phyloP scores from a whole-genome alignment of 1,140 invertebrate species.

The Ditylenchus dipsaci region DNA sequence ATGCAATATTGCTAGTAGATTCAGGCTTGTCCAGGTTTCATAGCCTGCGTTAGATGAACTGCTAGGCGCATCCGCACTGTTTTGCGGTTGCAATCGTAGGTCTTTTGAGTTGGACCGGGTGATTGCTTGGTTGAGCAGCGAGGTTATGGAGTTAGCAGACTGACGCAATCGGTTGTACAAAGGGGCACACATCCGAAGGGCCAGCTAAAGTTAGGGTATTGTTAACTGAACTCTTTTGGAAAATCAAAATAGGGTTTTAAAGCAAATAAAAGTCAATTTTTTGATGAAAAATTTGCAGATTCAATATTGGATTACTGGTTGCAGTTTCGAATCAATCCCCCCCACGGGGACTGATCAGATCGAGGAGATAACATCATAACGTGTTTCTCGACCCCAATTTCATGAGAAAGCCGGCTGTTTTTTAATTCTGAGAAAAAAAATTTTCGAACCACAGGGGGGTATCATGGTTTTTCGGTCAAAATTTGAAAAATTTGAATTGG shows the following conservation, averaged over 20 bases:
- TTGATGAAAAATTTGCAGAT: background rate
- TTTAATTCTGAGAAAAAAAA: no score
- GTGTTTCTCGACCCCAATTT: no score
- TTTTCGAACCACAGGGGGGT: no score
- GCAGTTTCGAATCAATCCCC: no score
- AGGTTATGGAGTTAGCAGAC: constrained; percentile 52
- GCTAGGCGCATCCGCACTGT: constrained; percentile 8
- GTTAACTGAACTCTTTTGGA: background rate
- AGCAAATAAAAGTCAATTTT: background rate
- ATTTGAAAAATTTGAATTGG: no score
- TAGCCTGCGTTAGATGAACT: constrained; percentile 4
- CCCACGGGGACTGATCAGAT: no score
- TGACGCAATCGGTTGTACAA: constrained; percentile 51
- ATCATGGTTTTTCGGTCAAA: no score
- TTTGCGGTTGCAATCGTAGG: constrained; percentile 2
- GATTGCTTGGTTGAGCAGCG: constrained; percentile 30
- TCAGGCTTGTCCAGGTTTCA: background rate
- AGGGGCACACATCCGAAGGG: constrained; percentile 53
- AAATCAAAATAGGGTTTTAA: no score
- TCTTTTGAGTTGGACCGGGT: constrained; percentile 39
- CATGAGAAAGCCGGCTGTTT: no score
- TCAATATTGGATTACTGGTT: background rate
- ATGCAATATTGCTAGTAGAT: no score
- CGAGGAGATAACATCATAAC: no score
- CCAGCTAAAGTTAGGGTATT: constrained; percentile 33